Conservation (phyloP, 92 coral and sea anemone species). For the Zoanthus gigantus region DNA sequence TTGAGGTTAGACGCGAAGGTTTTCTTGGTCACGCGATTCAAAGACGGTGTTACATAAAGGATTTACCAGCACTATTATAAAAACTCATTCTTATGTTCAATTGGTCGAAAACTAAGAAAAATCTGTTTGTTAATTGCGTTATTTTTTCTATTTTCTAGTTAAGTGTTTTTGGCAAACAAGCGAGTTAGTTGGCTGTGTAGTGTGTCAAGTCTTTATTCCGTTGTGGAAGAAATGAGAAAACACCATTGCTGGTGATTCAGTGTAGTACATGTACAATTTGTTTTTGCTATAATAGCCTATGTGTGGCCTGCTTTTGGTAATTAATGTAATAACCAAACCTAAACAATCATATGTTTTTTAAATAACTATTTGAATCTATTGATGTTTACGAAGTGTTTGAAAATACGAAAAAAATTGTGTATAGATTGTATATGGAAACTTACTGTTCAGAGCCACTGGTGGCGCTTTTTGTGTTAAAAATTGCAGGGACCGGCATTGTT, state of each 20-base stretch:
- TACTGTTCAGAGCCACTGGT: not conserved
- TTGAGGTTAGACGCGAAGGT: too few species aligned
- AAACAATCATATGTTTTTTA: not conserved
- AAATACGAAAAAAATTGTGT: not conserved
- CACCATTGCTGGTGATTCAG: not conserved
- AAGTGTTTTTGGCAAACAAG: too few species aligned
- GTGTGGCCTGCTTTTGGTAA: not conserved
- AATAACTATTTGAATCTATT: not conserved
- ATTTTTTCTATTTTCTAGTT: too few species aligned
- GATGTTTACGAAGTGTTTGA: not conserved
- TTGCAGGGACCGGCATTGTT: not conserved
- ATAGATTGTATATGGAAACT: not conserved
- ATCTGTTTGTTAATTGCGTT: too few species aligned
- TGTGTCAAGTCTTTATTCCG: not conserved
- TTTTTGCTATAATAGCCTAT: not conserved
- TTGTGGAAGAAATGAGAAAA: not conserved
- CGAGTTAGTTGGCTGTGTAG: not conserved
- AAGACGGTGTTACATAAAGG: too few species aligned
- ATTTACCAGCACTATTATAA: too few species aligned
- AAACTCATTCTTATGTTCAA: too few species aligned
- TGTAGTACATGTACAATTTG: not conserved
- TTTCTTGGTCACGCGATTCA: too few species aligned
- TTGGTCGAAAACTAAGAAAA: too few species aligned
- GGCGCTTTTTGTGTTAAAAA: not conserved
- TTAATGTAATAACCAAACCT: not conserved